A percentile compares a stretch with the other conserved stretches of the same genome.
phyloP scores from a whole-genome alignment of 2,888 invertebrate genomes.

The Glyphotaelius pellucidus region DNA sequence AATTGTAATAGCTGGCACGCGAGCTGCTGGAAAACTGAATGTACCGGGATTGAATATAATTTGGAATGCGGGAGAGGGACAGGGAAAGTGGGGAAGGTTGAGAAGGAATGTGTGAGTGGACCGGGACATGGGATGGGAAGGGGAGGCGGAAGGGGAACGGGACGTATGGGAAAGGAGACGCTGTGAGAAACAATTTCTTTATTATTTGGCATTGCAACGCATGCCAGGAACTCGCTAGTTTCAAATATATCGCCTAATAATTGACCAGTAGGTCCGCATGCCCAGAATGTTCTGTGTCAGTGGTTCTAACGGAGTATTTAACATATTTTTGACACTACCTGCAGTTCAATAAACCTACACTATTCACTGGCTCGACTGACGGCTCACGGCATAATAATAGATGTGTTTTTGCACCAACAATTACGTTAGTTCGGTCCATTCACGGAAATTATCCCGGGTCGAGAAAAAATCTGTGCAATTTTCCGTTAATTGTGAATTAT shows the following conservation, averaged over 20 bases:
- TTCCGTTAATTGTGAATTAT: background rate
- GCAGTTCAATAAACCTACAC: conserved; percentile 40
- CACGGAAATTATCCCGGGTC: background rate
- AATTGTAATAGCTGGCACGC: too few species aligned
- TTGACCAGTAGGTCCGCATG: background rate
- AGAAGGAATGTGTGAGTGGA: too few species aligned
- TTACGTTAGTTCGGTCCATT: conserved; percentile 9
- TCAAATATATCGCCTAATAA: background rate
- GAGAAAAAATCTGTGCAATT: background rate
- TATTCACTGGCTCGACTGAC: background rate
- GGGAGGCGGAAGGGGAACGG: too few species aligned
- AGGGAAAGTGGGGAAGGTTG: too few species aligned
- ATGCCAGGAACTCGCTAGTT: too few species aligned
- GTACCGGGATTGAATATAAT: too few species aligned
- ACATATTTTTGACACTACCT: conserved; percentile 33
- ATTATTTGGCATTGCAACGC: too few species aligned
- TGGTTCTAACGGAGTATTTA: conserved; percentile 38
- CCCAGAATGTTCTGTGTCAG: background rate
- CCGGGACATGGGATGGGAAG: too few species aligned
- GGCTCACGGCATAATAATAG: conserved; percentile 11
- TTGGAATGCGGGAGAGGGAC: too few species aligned
- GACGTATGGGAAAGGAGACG: too few species aligned
- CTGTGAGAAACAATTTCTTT: too few species aligned
- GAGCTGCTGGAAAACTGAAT: too few species aligned
- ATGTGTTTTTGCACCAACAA: conserved; percentile 26